Conservation (phyloP, 1,140 invertebrate species). For the Brachionus manjavacas region DNA sequence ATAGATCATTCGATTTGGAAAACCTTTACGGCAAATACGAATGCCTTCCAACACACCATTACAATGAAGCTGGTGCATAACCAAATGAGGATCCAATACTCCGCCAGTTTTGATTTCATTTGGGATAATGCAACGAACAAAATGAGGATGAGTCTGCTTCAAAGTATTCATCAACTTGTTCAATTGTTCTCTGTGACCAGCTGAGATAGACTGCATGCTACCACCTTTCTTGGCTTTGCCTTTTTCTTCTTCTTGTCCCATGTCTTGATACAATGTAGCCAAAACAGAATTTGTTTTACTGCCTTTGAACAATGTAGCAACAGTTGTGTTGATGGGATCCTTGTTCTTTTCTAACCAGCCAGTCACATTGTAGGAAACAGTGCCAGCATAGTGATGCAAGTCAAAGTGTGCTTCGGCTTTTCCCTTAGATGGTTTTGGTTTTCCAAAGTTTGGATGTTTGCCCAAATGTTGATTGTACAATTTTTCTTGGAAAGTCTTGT, state of each 20-base stretch:
- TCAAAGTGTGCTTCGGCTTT: slow-evolving; percentile 91
- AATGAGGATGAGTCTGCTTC: slow-evolving; percentile 93
- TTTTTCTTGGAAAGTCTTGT: slow-evolving; percentile 93
- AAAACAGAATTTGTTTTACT: slow-evolving; percentile 3
- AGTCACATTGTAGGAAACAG: slow-evolving; percentile 71
- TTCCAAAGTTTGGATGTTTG: slow-evolving; percentile 92
- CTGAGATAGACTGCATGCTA: slow-evolving; percentile 89
- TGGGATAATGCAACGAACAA: slow-evolving; percentile 99
- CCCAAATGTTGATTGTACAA: slow-evolving; percentile 97
- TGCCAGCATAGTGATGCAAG: slow-evolving; percentile 96
- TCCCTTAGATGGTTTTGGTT: slow-evolving; percentile 93
- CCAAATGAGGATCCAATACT: slow-evolving; percentile 95
- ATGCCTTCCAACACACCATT: slow-evolving; percentile 99
- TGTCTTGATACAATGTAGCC: background rate
- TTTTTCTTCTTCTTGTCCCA: slow-evolving; percentile 36
- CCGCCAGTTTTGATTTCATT: slow-evolving; percentile 94
- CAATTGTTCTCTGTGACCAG: slow-evolving; percentile 84
- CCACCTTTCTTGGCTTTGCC: slow-evolving; percentile 84
- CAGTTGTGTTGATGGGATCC: slow-evolving; percentile 97
- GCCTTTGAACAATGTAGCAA: slow-evolving; percentile 58
- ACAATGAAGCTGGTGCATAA: slow-evolving; percentile 95
- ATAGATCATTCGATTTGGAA: slow-evolving; percentile 99
- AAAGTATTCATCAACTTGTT: slow-evolving; percentile 93
- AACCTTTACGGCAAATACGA: slow-evolving; percentile 99
- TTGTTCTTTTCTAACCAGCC: slow-evolving; percentile 99